phyloP scores from a whole-genome alignment of 2,113 vertebrate genomes.

The Oryzias woworae region DNA sequence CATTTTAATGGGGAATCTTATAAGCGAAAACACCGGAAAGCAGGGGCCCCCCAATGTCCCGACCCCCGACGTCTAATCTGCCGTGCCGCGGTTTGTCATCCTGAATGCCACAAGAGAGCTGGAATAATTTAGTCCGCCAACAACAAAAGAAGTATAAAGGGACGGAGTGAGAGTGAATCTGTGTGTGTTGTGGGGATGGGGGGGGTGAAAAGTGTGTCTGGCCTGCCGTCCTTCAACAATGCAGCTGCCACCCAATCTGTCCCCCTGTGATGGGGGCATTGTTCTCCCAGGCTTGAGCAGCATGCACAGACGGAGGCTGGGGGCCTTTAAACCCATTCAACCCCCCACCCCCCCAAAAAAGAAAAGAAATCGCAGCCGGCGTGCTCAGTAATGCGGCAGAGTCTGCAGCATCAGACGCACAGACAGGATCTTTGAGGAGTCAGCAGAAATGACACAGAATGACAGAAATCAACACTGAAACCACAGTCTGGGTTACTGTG shows the following conservation, averaged over 20 bases:
- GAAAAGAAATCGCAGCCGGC: constrained; percentile 20
- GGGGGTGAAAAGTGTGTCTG: constrained; percentile 88
- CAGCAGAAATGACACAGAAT: constrained; percentile 47
- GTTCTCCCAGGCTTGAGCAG: constrained; percentile 80
- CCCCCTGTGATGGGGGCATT: constrained; percentile 85
- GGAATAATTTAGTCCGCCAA: constrained; percentile 87
- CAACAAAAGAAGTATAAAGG: constrained; percentile 83
- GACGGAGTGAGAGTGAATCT: constrained; percentile 47
- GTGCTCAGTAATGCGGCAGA: constrained; percentile 75
- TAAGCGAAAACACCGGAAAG: constrained; percentile 22
- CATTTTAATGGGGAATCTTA: constrained; percentile 12
- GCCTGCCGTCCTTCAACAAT: constrained; percentile 88
- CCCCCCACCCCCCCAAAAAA: constrained; percentile 20
- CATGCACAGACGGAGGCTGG: constrained; percentile 80
- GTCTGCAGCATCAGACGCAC: constrained; percentile 58
- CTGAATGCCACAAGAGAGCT: constrained; percentile 87
- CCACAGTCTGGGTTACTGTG: not conserved
- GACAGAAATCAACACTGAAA: not conserved
- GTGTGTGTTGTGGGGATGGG: constrained; percentile 61
- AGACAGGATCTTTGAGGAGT: constrained; percentile 44
- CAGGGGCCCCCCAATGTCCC: constrained; percentile 40
- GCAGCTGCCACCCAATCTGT: constrained; percentile 95
- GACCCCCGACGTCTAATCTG: constrained; percentile 85
- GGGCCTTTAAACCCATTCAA: constrained; percentile 68
- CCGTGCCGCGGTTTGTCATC: constrained; percentile 83